Percentiles rank a stretch among this genome's conserved stretches.
Evolutionary conservation across 1,140 invertebrate genomes (phyloP).

Genomic region (Berghia stephanieae): DNA sequence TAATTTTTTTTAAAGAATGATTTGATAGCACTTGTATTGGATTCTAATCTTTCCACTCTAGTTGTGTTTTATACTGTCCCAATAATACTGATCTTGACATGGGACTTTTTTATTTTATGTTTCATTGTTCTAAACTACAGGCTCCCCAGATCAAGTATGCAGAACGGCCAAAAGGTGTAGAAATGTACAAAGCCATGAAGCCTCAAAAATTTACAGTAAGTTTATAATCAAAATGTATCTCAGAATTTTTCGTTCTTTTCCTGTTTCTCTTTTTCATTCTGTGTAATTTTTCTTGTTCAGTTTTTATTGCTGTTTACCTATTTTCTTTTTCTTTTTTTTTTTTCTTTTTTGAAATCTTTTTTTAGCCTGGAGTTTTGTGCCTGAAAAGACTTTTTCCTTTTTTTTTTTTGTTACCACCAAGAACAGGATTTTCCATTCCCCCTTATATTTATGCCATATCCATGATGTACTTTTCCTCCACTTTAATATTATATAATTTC

Average conservation of each 20-base stretch:
- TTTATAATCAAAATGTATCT: background rate
- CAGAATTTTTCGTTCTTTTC: background rate
- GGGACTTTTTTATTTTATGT: background rate
- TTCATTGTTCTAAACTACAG: background rate
- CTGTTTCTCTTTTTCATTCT: background rate
- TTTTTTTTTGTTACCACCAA: no score
- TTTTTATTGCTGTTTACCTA: background rate
- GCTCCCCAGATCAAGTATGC: conserved; percentile 19
- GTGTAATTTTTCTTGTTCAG: background rate
- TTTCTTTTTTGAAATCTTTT: no score
- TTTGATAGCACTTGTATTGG: background rate
- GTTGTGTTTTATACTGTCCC: background rate
- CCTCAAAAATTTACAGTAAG: conserved; percentile 24
- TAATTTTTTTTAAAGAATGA: background rate
- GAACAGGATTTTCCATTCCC: no score
- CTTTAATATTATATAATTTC: no score
- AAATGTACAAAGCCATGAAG: conserved; percentile 12
- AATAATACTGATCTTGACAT: background rate
- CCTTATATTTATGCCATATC: no score
- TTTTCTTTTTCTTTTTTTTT: background rate
- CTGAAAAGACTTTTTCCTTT: no score
- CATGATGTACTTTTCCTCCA: no score
- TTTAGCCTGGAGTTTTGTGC: no score
- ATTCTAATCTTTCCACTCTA: background rate
- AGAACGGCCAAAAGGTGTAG: conserved; percentile 14